Conservation (phyloP, 2,113 vertebrate species). For the Microtus oregoni region DNA sequence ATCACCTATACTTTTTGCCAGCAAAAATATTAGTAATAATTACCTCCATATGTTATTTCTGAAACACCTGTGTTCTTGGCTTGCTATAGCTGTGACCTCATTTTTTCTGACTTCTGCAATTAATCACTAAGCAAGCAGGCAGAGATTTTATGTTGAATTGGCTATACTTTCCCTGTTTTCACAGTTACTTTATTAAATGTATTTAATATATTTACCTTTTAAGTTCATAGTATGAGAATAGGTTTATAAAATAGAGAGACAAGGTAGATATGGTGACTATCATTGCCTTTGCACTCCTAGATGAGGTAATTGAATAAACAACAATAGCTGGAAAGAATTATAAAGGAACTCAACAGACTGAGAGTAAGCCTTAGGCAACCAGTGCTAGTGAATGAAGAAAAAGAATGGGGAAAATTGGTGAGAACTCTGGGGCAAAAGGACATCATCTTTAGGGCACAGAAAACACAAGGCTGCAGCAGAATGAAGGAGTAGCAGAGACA, state of each 20-base stretch:
- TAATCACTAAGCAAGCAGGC: background rate
- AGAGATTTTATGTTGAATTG: background rate
- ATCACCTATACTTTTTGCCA: background rate
- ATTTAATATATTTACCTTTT: background rate
- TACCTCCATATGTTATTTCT: background rate
- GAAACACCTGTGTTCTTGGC: background rate
- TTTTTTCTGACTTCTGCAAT: slow-evolving; percentile 1
- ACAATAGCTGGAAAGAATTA: background rate
- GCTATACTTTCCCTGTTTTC: background rate
- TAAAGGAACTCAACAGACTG: background rate
- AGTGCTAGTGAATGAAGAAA: background rate
- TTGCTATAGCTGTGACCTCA: background rate
- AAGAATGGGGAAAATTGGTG: background rate
- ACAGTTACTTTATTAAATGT: slow-evolving; percentile 9
- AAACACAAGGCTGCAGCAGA: background rate
- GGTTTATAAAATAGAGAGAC: background rate
- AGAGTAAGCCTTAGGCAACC: fast-evolving
- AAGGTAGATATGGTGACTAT: background rate
- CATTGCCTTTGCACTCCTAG: background rate
- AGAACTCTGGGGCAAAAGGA: background rate
- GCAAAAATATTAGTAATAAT: slow-evolving; percentile 47
- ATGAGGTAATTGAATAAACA: background rate
- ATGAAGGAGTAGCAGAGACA: background rate
- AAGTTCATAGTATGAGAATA: background rate
- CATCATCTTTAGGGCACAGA: background rate